phyloP scores from a whole-genome alignment of 2,888 invertebrate species.

The Dryadula phaetusa region DNA sequence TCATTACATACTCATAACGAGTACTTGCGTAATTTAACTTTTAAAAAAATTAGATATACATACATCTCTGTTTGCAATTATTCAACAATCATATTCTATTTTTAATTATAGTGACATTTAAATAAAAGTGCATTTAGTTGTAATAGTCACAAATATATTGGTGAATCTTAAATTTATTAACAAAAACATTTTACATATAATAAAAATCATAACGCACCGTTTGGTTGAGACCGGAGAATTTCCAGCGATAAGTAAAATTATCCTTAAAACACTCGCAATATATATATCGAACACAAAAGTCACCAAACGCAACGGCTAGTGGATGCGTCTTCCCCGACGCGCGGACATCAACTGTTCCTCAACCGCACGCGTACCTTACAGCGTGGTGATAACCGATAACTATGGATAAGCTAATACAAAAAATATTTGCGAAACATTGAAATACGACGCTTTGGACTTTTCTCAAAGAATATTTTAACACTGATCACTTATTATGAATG shows the following conservation, averaged over 20 bases:
- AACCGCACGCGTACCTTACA: constrained; percentile 59
- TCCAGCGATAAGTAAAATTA: constrained; percentile 53
- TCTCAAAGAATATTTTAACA: constrained; percentile 43
- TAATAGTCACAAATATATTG: background rate
- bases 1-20: constrained; percentile 57
- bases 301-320: constrained; percentile 63
- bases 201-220: constrained; percentile 60
- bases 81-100: background rate
- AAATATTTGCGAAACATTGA: constrained; percentile 61
- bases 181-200: background rate
- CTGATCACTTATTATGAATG: constrained; percentile 47
- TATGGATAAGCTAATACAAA: constrained; percentile 64
- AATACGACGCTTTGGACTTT: constrained; percentile 44
- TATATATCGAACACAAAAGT: constrained; percentile 60
- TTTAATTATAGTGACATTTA: background rate
- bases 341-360: constrained; percentile 79
- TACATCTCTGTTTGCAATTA: background rate
- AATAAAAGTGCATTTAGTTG: background rate
- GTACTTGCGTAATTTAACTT: constrained; percentile 58
- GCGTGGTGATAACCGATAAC: constrained; percentile 76
- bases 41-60: background rate
- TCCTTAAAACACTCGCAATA: constrained; percentile 62
- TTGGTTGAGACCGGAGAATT: constrained; percentile 53
- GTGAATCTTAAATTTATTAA: background rate
- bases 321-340: constrained; percentile 80